Percentiles rank a stretch among this genome's conserved stretches.
phyloP scores from a whole-genome alignment of 2,888 invertebrate genomes.

The Phytoseiulus persimilis region DNA sequence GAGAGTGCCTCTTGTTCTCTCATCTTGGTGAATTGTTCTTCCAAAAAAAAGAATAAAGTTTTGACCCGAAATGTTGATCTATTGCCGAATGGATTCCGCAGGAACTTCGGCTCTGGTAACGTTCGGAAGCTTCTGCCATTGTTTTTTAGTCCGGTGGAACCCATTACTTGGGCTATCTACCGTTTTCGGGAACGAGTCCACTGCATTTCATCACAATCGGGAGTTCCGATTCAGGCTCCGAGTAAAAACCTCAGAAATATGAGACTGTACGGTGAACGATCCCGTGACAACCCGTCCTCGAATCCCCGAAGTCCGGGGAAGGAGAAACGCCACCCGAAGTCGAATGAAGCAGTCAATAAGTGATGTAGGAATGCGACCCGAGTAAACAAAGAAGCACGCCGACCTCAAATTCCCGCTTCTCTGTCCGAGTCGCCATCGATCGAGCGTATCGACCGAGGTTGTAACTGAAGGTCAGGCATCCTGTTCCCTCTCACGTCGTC shows the following conservation, averaged over 20 bases:
- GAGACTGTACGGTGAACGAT: background rate
- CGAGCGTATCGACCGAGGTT: background rate
- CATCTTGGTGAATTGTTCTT: too few species aligned
- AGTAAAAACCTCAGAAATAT: background rate
- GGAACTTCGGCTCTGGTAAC: too few species aligned
- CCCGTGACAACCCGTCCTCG: too few species aligned
- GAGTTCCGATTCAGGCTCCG: conserved; percentile 21
- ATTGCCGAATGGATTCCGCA: too few species aligned
- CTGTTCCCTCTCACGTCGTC: background rate
- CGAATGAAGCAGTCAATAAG: background rate
- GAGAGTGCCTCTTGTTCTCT: too few species aligned
- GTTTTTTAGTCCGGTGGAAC: too few species aligned
- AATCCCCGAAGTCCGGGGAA: background rate
- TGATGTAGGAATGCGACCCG: background rate
- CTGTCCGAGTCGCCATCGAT: background rate
- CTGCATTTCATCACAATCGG: background rate
- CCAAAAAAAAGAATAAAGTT: too few species aligned
- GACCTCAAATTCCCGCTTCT: background rate
- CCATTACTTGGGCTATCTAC: too few species aligned
- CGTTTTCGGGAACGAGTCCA: conserved; percentile 42
- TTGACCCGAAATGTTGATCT: too few species aligned
- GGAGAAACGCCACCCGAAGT: background rate
- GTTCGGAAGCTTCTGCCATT: too few species aligned
- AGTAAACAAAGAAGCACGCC: background rate
- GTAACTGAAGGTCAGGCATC: background rate